Base-by-base conservation (phyloP, 2,888 invertebrate species). In the Saturnia pavonia region DNA sequence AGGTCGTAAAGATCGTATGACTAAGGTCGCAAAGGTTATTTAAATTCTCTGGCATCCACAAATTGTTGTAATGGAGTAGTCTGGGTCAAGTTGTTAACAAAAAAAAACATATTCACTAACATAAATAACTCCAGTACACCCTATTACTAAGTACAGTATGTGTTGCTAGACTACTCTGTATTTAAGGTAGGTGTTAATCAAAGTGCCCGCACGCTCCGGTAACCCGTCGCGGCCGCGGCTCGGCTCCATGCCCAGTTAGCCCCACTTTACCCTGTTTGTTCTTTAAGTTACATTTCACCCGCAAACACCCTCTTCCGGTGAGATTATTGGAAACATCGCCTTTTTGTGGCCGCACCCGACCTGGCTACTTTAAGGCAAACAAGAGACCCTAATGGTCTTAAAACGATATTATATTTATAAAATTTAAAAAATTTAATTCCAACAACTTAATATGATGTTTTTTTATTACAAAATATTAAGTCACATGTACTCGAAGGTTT, bases 231-330 rank as follows among this genome's bases (percentile, higher is more conserved):
- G 78, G 72, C 77, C 83, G n/a, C n/a, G n/a, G n/a, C n/a, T n/a
- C 83, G 82, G 80, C 84, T 81, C 82, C 78, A 84, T 83, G 82
- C 77, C 86, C 86, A 83, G 88, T 90, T 90, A 90, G 87, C 76
- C 87, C 84, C 87, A 89, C 88, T 88, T 87, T 88, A 88, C 86
- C 89, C 89, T 91, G 77, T 93, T 92, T 91, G 85, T 87, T 85
- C 82, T 88, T 82, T 81, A 82, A 81, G 83, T 92, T 92, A 91
- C 87, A 82, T 89, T 90, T 87, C 80, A 86, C 90, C 90, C 84
- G 85, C 86, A 87, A 91, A 89, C 88, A 86, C 86, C 88, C 85
- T 89, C 88, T 91, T 91, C 92, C 92, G 91, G 86, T 82, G 79
- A 82, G 85, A 81, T 92, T 88, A 88, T 87, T 90, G 86, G 91